Base-by-base conservation (phyloP, 64 coral and sea anemone genomes). In the Stylophora pistillata region DNA sequence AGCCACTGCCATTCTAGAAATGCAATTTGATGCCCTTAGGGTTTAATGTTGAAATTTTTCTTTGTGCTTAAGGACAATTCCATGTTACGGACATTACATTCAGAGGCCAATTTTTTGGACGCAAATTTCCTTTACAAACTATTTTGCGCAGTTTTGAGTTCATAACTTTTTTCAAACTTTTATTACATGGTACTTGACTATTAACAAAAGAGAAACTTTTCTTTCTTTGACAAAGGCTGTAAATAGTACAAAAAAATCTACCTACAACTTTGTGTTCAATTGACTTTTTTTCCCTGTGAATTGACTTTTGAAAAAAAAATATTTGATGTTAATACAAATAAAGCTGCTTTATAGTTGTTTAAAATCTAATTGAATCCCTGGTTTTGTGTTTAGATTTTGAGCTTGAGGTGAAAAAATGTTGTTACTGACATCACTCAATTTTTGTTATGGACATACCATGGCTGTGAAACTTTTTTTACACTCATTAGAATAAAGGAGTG, bases 21-120 rank as follows among this genome's bases (percentile, higher is more conserved):
- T 41, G 37, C 37, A 41, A 41, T 41, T 6, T 41, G 6, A 41
- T 41, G 37, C 37, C 37, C 37, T 6, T 41, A 41, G 37, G 37
- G 6, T 3, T 41, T 41, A 41, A 6, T 2, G 37, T 41, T 41
- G 37, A 41, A 41, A 41, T 2, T 41, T 41, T 3, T 41, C 37
- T 41, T 3, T 41, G 37, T 41, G 37, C n/a, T n/a, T n/a, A n/a
- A n/a, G 47, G 76, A 9, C n/a, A 18, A 78, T 78, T 78, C 76
- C 76, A 78, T 14, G 47, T 78, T 78, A 56, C 76, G 23, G 76
- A 78, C 76, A 78, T 78, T 56, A 78, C 76, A 56, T 78, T 56
- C 76, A 20, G 13, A 63, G 60, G 23, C 16, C 60, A 59, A 59
- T 20, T 20, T 63, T 63, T 63, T 63, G 13, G 5, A 63, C 13